These are phyloP conservation scores for Sarotherodon lohbergeri DNA, from an alignment of 2,113 vertebrate species.

Conservation along the genomic window DNA sequence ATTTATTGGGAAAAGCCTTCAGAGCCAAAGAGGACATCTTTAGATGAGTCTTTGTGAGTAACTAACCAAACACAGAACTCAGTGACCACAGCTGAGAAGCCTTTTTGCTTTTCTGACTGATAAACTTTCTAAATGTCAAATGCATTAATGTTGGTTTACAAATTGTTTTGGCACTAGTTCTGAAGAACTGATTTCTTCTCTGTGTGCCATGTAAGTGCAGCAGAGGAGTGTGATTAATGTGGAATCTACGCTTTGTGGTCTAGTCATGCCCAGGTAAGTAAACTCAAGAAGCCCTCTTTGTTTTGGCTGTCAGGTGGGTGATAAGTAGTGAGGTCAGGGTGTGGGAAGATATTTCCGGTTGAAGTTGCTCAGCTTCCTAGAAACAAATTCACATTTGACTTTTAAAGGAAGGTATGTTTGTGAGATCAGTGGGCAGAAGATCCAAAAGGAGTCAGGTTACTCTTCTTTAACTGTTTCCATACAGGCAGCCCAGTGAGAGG, in stretches of 20 bases:
- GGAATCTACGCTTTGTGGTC: neutral
- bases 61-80: neutral
- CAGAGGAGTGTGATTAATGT: neutral
- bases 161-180: neutral
- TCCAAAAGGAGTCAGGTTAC: neutral
- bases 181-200: neutral
- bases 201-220: neutral
- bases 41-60: neutral
- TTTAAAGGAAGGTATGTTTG: neutral
- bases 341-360: constrained; percentile 27
- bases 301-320: constrained; percentile 40
- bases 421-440: neutral
- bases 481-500: neutral
- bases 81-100: neutral
- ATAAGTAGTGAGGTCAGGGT: constrained; percentile 12
- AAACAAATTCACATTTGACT: neutral
- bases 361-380: neutral
- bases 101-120: neutral
- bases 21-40: neutral
- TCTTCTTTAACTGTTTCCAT: neutral
- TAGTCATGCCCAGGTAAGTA: constrained; percentile 4
- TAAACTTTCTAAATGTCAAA: neutral
- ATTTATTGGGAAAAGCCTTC: neutral
- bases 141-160: neutral
- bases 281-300: constrained; percentile 19